phyloP scores from a whole-genome alignment of 92 coral and sea anemone species.

The Anthopleura xanthogrammica region DNA sequence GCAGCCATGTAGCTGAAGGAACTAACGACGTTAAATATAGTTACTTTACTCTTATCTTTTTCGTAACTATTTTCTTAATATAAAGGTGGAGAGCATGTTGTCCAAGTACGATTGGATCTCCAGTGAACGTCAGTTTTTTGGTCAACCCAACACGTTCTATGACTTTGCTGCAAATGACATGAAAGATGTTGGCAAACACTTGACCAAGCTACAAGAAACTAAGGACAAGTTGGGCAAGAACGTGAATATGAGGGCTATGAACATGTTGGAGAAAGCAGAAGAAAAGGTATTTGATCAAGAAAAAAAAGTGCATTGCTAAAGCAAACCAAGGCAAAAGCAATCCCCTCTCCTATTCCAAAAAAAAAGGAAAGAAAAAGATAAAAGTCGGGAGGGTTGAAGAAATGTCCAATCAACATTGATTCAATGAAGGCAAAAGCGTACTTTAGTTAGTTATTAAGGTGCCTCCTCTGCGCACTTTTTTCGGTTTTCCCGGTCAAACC shows the following conservation, averaged over 20 bases:
- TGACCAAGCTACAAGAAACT: constrained; percentile 83
- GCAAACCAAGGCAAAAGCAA: no score
- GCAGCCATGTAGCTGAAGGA: no score
- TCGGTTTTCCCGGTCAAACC: no score
- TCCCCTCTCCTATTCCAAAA: not conserved
- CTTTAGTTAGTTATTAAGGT: no score
- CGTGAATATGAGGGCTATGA: constrained; percentile 98
- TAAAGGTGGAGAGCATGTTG: constrained; percentile 87
- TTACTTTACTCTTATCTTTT: not conserved
- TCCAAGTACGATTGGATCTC: constrained; percentile 91
- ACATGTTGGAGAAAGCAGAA: constrained; percentile 96
- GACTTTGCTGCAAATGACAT: constrained; percentile 93
- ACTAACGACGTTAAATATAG: no score
- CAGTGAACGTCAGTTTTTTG: constrained; percentile 87
- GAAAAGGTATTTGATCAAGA: constrained; percentile 67
- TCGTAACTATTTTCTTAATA: no score
- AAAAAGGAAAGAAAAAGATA: no score
- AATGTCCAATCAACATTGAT: no score
- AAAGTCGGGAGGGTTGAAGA: no score
- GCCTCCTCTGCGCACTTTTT: no score
- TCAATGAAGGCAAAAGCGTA: no score
- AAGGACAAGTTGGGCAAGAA: constrained; percentile 94
- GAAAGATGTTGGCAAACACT: constrained; percentile 83
- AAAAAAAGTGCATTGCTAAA: not conserved
- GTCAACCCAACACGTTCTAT: constrained; percentile 92